Evolutionary conservation across 2,888 invertebrate species (phyloP).

Genomic region (Sepioteuthis lessoniana): DNA sequence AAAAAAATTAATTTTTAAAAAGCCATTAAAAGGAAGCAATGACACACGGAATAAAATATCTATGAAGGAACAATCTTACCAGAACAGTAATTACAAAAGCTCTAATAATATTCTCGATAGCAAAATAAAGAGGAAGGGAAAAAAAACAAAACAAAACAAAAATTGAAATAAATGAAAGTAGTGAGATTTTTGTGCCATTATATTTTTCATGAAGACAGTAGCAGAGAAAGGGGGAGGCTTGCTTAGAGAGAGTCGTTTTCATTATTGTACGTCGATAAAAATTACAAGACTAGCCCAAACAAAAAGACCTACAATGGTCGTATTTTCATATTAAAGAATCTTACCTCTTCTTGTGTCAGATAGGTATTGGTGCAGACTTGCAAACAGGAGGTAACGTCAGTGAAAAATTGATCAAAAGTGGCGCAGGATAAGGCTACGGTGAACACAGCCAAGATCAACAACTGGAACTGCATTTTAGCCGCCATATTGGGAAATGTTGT

Average conservation of each 20-base stretch:
- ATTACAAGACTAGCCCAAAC: too few species aligned
- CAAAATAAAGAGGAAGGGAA: background rate
- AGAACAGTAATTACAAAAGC: background rate
- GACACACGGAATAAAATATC: background rate
- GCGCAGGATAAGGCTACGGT: slow-evolving; percentile 40
- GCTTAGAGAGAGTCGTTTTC: too few species aligned
- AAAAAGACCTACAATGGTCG: background rate
- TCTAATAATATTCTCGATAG: background rate
- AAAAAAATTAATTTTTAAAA: background rate
- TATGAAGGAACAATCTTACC: background rate
- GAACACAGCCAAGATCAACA: slow-evolving; percentile 44
- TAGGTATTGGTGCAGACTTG: slow-evolving; percentile 67
- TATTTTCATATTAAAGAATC: background rate
- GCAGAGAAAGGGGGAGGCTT: background rate
- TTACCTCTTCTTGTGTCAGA: slow-evolving; percentile 57
- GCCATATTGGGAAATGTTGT: slow-evolving; percentile 38
- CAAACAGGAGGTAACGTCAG: slow-evolving; percentile 61
- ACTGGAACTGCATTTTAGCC: slow-evolving; percentile 34
- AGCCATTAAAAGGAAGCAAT: background rate
- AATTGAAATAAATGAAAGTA: background rate
- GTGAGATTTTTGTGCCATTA: background rate
- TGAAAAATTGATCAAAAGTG: slow-evolving; percentile 57
- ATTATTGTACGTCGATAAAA: background rate
- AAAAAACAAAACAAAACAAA: background rate
- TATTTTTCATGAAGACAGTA: background rate